phyloP scores from a whole-genome alignment of 2,113 vertebrate species.

The Puntigrus tetrazona region DNA sequence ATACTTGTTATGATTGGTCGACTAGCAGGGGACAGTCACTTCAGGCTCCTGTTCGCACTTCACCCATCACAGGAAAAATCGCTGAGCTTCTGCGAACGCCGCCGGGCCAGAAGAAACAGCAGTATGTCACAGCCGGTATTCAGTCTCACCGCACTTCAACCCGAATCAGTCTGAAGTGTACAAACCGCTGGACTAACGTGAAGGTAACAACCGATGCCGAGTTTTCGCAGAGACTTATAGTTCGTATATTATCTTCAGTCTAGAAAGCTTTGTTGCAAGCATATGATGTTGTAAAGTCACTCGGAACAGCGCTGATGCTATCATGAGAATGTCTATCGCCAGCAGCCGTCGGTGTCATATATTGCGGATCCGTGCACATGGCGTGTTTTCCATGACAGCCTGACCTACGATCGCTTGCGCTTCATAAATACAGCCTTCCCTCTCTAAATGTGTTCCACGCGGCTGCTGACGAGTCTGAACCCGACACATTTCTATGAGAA shows the following conservation, averaged over 20 bases:
- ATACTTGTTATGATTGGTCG: conserved; percentile 83
- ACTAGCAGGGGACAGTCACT: conserved; percentile 68
- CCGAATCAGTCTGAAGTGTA: no score
- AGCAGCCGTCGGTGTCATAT: background rate
- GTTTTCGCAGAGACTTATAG: no score
- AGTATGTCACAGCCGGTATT: background rate
- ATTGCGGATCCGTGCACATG: no score
- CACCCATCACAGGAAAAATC: conserved; percentile 94
- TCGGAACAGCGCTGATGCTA: conserved; percentile 10
- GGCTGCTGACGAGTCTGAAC: conserved; percentile 21
- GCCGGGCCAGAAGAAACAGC: conserved; percentile 44
- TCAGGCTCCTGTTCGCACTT: conserved; percentile 84
- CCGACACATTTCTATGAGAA: background rate
- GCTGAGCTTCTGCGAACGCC: conserved; percentile 95
- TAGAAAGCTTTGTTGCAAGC: background rate
- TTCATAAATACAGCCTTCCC: conserved; percentile 7
- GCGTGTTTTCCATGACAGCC: background rate
- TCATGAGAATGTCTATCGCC: background rate
- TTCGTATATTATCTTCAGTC: background rate
- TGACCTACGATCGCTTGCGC: background rate
- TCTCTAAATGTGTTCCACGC: conserved; percentile 32
- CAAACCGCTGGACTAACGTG: background rate
- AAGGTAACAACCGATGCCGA: background rate
- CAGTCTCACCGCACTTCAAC: no score
- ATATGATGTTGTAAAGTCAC: background rate